Percentiles rank a stretch among this genome's conserved stretches.
phyloP scores from a whole-genome alignment of 2,888 invertebrate genomes.

The Bombylius discolor region DNA sequence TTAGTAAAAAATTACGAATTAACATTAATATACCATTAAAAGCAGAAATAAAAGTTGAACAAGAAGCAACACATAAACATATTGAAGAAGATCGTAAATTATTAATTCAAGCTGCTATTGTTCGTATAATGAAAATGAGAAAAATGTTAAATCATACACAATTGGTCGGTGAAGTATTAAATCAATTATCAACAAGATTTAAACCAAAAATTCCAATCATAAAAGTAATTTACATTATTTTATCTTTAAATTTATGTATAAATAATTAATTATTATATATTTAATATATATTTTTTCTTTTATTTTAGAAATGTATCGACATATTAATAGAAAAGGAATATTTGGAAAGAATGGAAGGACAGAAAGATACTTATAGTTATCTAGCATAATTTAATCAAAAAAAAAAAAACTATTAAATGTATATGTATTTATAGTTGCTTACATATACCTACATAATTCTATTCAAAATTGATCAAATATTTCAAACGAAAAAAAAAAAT shows the following conservation, averaged over 20 bases:
- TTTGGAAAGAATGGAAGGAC: slow-evolving; percentile 89
- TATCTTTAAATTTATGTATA: too few relatives aligned
- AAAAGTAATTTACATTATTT: slow-evolving; percentile 42
- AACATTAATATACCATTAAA: slow-evolving; percentile 98
- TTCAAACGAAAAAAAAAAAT: too few relatives aligned
- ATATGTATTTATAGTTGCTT: too few relatives aligned
- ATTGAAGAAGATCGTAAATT: slow-evolving; percentile 98
- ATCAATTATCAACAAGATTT: slow-evolving; percentile 88
- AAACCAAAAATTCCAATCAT: slow-evolving; percentile 96
- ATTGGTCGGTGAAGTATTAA: slow-evolving; percentile 89
- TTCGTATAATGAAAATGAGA: slow-evolving; percentile 96
- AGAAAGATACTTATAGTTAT: slow-evolving; percentile 98
- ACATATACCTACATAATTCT: too few relatives aligned
- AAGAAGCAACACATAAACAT: slow-evolving; percentile 94
- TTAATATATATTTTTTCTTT: too few relatives aligned
- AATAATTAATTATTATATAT: too few relatives aligned
- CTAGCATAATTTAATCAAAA: slow-evolving; percentile 52
- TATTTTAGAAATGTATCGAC: slow-evolving; percentile 84
- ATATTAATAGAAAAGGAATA: slow-evolving; percentile 99
- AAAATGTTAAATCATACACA: slow-evolving; percentile 90
- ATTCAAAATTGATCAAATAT: too few relatives aligned
- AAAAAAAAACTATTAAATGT: too few relatives aligned
- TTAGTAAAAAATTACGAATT: slow-evolving; percentile 80
- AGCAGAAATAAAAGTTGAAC: slow-evolving; percentile 91
- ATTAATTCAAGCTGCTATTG: slow-evolving; percentile 86